Evolutionary conservation across 1,140 invertebrate species (phyloP), one percentile per base, ranked within the genome.

Genomic region (Drosophila albomicans): DNA sequence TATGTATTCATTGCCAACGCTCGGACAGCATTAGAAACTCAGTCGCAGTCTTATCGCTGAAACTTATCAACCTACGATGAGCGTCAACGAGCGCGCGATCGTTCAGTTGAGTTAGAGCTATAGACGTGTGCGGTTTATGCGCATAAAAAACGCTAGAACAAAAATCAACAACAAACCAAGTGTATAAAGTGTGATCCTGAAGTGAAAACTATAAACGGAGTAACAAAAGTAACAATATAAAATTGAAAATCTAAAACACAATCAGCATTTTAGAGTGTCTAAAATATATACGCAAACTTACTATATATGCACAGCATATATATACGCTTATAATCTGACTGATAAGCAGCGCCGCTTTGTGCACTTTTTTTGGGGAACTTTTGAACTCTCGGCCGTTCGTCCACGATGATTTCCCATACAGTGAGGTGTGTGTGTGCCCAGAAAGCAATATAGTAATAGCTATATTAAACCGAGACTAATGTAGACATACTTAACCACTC

Each of bases 401-500:
- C 38, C 54, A 81, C 67, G 56, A 91, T 91, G 90, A 91, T 91
- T 64, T 91, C 90, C 85, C 90, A 91, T 73, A 91, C 90, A 54
- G 86, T 91, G 43, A 91, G 90, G 90, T 91, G 46, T 62, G 25
- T 45, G 38, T 7, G 46, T 62, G 25, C 32, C 30, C 1, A 11
- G 3, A 20, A 1, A 5, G 8, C 32, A 48, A 32, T 25, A 25
- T 0, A 25, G 20, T 25, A 25, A 25, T 25, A 25, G 20, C 20
- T 25, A 0, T 25, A 25, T 25, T 25, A 65, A 49, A 6, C 1
- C 0, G 16, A 13, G 25, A 13, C n/a, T 63, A 20, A 15, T 10
- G 10, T 1, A 30, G 10, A 20, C 35, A 11, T 7, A 46, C 48
- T 52, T 16, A 57, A 56, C 15, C 20, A 25, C 20, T 38, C 59